These are phyloP conservation scores for Grantiella picta DNA, from an alignment of 2,113 vertebrate species.

Conservation along the genomic window DNA sequence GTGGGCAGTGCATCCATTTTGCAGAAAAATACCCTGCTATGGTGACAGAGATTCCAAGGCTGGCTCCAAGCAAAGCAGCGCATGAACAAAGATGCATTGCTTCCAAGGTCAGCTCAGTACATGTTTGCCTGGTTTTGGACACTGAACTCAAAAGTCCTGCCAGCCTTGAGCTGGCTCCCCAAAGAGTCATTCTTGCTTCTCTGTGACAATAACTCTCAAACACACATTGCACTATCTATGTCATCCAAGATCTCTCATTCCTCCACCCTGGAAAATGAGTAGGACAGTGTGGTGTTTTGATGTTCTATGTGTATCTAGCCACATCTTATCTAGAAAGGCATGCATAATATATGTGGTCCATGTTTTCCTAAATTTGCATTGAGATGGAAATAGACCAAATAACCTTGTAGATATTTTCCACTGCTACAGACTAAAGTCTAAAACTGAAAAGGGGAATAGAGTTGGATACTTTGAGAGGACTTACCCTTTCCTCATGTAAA, in stretches of 20 bases:
- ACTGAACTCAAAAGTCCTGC: not conserved
- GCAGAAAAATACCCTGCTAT: not conserved
- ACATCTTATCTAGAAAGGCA: not conserved
- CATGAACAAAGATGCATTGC: not conserved
- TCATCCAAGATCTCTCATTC: not conserved
- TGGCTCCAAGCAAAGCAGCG: not conserved
- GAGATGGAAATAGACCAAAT: not conserved
- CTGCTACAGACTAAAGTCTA: not conserved
- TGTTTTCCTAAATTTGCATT: not conserved
- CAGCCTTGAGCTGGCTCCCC: not conserved
- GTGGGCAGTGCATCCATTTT: not conserved
- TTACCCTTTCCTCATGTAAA: not conserved
- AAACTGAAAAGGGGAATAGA: not conserved
- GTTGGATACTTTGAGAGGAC: not conserved
- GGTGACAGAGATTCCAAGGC: not conserved
- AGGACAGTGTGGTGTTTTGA: not conserved
- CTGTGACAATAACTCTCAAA: not conserved
- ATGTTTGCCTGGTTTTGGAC: constrained; percentile 6
- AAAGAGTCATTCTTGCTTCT: not conserved
- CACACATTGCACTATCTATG: not conserved
- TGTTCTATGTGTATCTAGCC: not conserved
- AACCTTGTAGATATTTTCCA: not conserved
- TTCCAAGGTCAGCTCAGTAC: not conserved
- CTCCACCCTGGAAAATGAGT: not conserved
- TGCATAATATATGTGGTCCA: not conserved